phyloP scores from a whole-genome alignment of 1,140 invertebrate genomes.

The Zophobas atratus region DNA sequence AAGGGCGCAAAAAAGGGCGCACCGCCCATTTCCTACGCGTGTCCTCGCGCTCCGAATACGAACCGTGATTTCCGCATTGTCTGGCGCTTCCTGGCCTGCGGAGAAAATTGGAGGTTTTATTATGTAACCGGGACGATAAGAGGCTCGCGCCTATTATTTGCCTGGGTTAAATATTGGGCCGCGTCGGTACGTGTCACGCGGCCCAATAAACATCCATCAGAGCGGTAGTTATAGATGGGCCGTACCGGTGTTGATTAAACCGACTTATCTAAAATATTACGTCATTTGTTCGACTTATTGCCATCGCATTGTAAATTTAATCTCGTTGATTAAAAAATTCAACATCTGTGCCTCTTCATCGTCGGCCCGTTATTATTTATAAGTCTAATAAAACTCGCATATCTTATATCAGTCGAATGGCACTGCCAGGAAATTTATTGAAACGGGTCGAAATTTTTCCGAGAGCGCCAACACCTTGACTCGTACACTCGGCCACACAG shows the following conservation, averaged over 20 bases:
- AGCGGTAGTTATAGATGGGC: no score
- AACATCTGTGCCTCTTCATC: constrained; percentile 20
- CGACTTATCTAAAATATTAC: neutral
- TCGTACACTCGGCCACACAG: no score
- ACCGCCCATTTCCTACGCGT: constrained; percentile 12
- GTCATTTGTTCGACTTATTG: neutral
- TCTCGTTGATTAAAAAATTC: constrained; percentile 7
- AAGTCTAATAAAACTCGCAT: constrained; percentile 42
- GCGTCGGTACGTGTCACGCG: no score
- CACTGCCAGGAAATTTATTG: constrained; percentile 23
- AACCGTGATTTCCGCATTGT: neutral
- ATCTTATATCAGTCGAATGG: constrained; percentile 21
- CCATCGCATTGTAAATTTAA: neutral
- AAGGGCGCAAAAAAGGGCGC: neutral
- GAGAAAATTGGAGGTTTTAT: no score
- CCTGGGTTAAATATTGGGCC: no score
- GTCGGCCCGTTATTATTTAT: constrained; percentile 37
- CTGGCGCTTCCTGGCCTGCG: no score
- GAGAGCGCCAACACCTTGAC: no score
- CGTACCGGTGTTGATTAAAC: neutral
- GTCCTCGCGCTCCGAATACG: neutral
- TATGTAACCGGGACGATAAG: no score
- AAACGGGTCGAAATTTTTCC: constrained; percentile 13
- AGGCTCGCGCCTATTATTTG: no score
- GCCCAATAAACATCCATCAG: no score